These are phyloP conservation scores for Etheostoma spectabile DNA, from an alignment of 2,113 vertebrate species.

Conservation along the genomic window DNA sequence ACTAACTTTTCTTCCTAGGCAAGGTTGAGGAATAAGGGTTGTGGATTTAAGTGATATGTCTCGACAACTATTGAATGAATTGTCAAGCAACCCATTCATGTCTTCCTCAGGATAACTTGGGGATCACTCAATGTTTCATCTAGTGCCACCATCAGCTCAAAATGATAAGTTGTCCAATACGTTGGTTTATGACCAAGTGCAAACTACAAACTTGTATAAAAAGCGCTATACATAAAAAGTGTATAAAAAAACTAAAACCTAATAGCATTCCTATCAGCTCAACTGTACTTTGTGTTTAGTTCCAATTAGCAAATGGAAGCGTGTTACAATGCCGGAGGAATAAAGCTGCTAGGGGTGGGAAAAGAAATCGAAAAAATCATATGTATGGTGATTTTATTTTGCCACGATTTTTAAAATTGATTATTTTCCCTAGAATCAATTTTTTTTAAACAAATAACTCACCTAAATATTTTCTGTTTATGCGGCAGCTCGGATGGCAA, in stretches of 20 bases:
- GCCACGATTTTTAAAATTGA: no score
- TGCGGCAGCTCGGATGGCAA: no score
- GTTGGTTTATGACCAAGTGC: no score
- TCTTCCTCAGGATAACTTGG: not conserved
- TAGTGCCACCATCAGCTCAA: not conserved
- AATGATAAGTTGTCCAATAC: not conserved
- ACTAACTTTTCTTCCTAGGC: not conserved
- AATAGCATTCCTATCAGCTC: not conserved
- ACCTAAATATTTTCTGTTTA: no score
- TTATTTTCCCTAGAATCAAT: no score
- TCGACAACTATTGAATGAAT: not conserved
- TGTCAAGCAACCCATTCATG: not conserved
- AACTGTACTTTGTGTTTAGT: not conserved
- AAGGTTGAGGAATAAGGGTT: not conserved
- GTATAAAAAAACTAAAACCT: no score
- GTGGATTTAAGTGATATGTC: not conserved
- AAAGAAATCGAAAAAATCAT: no score
- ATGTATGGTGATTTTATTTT: no score
- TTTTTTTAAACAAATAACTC: no score
- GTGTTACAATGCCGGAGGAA: not conserved
- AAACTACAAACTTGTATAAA: no score
- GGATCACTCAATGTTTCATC: not conserved
- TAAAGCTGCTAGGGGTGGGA: not conserved
- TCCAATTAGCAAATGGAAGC: not conserved
- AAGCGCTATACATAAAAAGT: no score